Evolutionary conservation across 2,113 vertebrate species (phyloP).

Genomic region (Ctenodactylus gundi): DNA sequence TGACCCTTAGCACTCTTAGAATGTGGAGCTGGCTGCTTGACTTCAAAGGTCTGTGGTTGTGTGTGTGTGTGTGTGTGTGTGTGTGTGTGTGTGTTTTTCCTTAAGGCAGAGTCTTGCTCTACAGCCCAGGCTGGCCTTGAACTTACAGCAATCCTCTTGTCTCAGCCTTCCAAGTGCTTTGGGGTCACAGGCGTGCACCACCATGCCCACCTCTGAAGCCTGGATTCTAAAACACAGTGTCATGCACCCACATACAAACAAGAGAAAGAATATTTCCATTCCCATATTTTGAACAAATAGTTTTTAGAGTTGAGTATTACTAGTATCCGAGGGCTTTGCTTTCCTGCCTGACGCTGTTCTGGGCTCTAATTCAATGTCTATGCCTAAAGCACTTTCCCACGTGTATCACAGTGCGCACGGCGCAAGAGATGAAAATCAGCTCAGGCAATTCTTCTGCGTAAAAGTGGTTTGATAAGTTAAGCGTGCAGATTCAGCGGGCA

Average conservation of each 20-base stretch:
- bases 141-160: too few relatives aligned
- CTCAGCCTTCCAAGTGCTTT: too few relatives aligned
- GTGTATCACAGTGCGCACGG: not conserved
- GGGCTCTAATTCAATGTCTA: not conserved
- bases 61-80: too few relatives aligned
- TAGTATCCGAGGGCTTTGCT: not conserved
- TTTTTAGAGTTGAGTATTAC: not conserved
- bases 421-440: not conserved
- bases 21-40: not conserved
- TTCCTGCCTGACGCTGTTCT: not conserved
- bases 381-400: not conserved
- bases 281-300: not conserved
- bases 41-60: too few relatives aligned
- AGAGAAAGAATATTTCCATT: not conserved
- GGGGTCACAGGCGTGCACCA: too few relatives aligned
- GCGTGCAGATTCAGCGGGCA: not conserved
- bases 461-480: not conserved
- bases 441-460: not conserved
- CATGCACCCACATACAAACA: not conserved
- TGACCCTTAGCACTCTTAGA: accelerated
- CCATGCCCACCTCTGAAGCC: too few relatives aligned
- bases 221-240: not conserved
- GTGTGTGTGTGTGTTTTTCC: too few relatives aligned
- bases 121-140: too few relatives aligned
- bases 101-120: too few relatives aligned